Base-by-base conservation (phyloP, 2,888 invertebrate species). In the Tethea ocularis region DNA sequence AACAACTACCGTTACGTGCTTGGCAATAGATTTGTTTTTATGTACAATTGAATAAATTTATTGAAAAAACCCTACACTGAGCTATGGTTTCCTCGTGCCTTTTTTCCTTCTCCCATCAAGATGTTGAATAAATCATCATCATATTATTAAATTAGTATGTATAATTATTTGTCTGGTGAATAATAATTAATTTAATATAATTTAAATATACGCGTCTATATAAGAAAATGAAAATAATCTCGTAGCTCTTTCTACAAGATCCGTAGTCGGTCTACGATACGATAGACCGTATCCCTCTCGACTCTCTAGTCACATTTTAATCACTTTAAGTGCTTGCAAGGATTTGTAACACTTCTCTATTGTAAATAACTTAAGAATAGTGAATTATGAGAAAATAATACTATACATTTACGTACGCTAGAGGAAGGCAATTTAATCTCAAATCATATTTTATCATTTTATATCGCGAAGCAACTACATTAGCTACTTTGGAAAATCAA, bases 251-350 rank as follows among this genome's bases (percentile, higher is more conserved):
- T 56, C 59, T 66, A 60, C 73, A 69, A 71, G 72, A 73, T 72
- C 62, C 77, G 80, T 80, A 78, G 78, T 73, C 62, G 68, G 66
- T 73, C 74, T 75, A 75, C 79, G 69, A 75, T 63, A 77, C 54
- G 36, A 33, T 54, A 33, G 54, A 54, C 36, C 29, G 66, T 61
- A 61, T 72, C 74, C 65, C 74, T 71, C 70, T 54, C 78, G 75
- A 81, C 74, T 71, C 70, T 53, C 78, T 75, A 81, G 80, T 78
- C 77, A 84, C 78, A 85, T 87, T 89, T 89, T 91, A 91, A 91
- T 91, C 90, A 85, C 80, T 86, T 84, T 88, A 89, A 91, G 91
- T 91, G 91, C 87, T 84, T 76, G 78, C 84, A 77, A 83, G 83
- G 86, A 89, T 89, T 89, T 86, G 78, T 85, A 77, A 77, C 78